Conservation (phyloP, 2,113 vertebrate species). For the Leptosomus discolor region DNA sequence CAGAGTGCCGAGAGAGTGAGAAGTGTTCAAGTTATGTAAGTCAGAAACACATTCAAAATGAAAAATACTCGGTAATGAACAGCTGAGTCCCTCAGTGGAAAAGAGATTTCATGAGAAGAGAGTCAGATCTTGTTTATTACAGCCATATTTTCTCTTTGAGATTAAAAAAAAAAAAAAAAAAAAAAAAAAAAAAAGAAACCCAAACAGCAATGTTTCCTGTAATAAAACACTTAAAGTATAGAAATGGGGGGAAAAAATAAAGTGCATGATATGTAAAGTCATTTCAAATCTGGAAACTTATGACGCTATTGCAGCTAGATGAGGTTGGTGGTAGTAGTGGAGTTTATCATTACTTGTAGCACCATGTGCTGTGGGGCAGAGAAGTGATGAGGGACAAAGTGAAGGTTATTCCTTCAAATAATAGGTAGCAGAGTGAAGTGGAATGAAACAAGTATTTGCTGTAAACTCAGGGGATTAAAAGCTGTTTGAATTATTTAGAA, state of each 20-base stretch:
- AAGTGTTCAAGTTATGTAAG: neutral
- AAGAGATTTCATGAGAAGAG: slow-evolving; percentile 46
- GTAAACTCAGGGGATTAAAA: slow-evolving; percentile 16
- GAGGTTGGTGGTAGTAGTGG: neutral
- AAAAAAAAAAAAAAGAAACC: neutral
- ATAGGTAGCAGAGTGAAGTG: neutral
- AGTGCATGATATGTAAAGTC: neutral
- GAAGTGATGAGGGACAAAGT: neutral
- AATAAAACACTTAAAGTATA: slow-evolving; percentile 52
- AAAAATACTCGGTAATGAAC: slow-evolving; percentile 36
- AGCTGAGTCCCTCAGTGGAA: neutral
- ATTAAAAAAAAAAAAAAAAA: neutral
- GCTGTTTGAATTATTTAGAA: slow-evolving; percentile 45
- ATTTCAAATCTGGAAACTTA: neutral
- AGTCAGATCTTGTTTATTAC: slow-evolving; percentile 46
- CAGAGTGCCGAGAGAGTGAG: neutral
- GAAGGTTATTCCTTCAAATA: slow-evolving; percentile 55
- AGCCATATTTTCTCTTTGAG: slow-evolving; percentile 21
- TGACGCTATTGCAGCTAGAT: neutral
- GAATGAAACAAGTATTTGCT: slow-evolving; percentile 59
- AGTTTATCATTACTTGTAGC: slow-evolving; percentile 35
- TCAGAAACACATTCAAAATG: slow-evolving; percentile 24
- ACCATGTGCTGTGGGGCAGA: neutral
- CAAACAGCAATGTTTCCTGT: neutral
- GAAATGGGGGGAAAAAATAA: neutral